Evolutionary conservation across 2,888 invertebrate species (phyloP).

Genomic region (Orthosia incerta): DNA sequence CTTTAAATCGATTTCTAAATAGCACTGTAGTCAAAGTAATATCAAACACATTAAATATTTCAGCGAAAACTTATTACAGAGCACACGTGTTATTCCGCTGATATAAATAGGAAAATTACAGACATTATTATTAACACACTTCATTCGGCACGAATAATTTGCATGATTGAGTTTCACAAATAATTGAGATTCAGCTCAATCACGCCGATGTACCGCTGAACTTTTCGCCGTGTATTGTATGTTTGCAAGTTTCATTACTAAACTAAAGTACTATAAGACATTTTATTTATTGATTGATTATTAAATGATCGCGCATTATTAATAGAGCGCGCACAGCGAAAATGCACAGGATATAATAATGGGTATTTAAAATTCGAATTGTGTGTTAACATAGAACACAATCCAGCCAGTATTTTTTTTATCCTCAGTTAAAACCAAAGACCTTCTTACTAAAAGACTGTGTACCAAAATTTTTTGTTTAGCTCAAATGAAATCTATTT

Average conservation of each 20-base stretch:
- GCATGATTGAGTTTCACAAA: constrained; percentile 39
- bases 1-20: neutral
- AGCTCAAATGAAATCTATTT: too few relatives aligned
- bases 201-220: constrained; percentile 3
- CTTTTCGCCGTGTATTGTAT: neutral
- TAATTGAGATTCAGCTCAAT: constrained; percentile 20
- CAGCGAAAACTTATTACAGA: constrained; percentile 3
- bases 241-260: neutral
- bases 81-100: constrained; percentile 23
- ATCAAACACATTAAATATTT: neutral
- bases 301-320: too few relatives aligned
- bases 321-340: too few relatives aligned
- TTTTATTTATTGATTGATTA: neutral
- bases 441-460: too few relatives aligned
- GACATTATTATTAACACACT: constrained; percentile 28
- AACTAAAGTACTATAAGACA: neutral
- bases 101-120: constrained; percentile 30
- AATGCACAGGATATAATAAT: neutral
- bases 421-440: too few relatives aligned
- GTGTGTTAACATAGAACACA: too few relatives aligned
- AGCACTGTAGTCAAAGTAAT: neutral
- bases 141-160: constrained; percentile 27
- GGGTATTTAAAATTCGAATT: neutral
- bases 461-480: too few relatives aligned
- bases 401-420: too few relatives aligned